Evolutionary conservation across 1,140 invertebrate genomes (phyloP), one percentile per base, ranked within the genome.

Genomic region (Drosophila eugracilis): DNA sequence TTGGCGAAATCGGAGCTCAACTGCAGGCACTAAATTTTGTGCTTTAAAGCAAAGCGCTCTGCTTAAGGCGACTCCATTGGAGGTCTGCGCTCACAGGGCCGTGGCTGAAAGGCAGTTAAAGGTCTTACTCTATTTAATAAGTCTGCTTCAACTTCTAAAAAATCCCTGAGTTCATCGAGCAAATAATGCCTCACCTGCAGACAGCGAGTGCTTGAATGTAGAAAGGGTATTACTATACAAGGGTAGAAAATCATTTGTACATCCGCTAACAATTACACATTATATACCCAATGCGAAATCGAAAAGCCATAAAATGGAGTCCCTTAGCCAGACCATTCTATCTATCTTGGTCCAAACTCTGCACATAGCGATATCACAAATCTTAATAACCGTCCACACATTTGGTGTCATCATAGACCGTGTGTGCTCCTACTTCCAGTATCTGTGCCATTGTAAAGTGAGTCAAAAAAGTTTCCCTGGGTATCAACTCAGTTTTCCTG

Each of bases 1-100:
- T 90, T 88, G 60, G 65, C 59, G 74, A 73, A 79, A 81, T 86
- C 83, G 70, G 78, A 90, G 73, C 78, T 74, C 79, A 86, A 81
- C 86, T 72, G 70, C 77, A 65, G 55, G 42, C 79, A 75, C 72
- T 86, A 74, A 76, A 78, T 89, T 89, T 83, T 89, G 77, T 26
- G 49, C 59, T 39, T 39, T 15, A 30, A 12, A 39, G 45, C 54
- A 42, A 32, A 32, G 66, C 63, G 44, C 44, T 65, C 67, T 5
- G 54, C 62, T 75, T 63, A 84, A 58, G 58, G 74, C 78, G 59
- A 55, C 58, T 62, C 75, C 78, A 75, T 58, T 57, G 76, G 65
- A 73, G 76, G 76, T 75, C 77, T 58, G 55, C 63, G n/a, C n/a
- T n/a, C n/a, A n/a, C n/a, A n/a, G n/a, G n/a, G n/a, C n/a, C n/a